Base-by-base conservation (phyloP, 2,797 vertebrate species). In the Sebastes trivittatus region DNA sequence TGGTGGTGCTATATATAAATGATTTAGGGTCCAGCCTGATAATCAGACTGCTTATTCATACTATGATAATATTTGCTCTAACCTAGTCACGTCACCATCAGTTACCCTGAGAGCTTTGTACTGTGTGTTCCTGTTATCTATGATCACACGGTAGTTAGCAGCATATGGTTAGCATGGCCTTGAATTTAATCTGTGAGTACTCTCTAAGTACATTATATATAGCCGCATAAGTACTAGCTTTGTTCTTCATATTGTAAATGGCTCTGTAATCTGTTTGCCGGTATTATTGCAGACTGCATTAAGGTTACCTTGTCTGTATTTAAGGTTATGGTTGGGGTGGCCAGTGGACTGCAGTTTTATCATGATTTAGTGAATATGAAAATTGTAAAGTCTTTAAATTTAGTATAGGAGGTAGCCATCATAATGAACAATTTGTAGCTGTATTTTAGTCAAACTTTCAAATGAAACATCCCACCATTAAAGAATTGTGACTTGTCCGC, bases 21-120 rank as follows among this genome's bases (percentile, higher is more conserved):
- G 16, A 66, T 68, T 29, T 25, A 13, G 20, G 62, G 22, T 65
- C 46, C 22, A 4, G 2, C 34, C n/a, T 52, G 42, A 76, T 86
- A 29, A 81, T 72, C 34, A 76, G 29, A 27, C 52, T 65, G 52
- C 34, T 75, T 66, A 75, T 56, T 85, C 49, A 58, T 73, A 42
- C 54, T 20, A 59, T 74, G 38, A 65, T 66, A 58, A 82, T 79
- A 68, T 77, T 66, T 63, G n/a, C 49, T 58, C 5, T 55, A 55
- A 67, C 38, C 36, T 55, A 75, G 23, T 61, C 52, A 63, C 36
- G 18, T 29, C 6, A 6, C 7, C 70, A 82, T 75, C 58, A 55
- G 52, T 80, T 76, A 80, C 61, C 59, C 54, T 74, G 42, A 77
- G 10, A 75, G 55, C 30, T 78, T 59, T 60, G 7, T 13, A 46